phyloP scores from a whole-genome alignment of 2,888 invertebrate species.

The Athalia circularis region DNA sequence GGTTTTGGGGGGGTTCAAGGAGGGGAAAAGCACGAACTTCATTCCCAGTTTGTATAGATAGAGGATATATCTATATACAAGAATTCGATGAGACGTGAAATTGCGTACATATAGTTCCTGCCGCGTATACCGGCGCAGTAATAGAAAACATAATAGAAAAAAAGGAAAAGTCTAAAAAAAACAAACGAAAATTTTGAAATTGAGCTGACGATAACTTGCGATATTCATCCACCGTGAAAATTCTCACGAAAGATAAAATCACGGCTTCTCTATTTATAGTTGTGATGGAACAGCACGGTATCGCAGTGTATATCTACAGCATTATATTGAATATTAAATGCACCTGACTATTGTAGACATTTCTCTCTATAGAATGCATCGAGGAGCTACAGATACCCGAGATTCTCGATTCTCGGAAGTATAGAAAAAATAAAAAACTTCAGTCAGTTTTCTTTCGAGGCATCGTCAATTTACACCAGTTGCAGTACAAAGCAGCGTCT shows the following conservation, averaged over 20 bases:
- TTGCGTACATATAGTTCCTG: not conserved
- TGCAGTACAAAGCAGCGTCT: slow-evolving; percentile 22
- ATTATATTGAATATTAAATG: slow-evolving; percentile 14
- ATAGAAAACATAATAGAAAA: not conserved
- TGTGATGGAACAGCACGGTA: not conserved
- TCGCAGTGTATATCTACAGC: too few species aligned
- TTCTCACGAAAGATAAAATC: slow-evolving; percentile 1
- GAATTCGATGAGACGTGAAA: slow-evolving; percentile 18
- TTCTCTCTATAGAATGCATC: slow-evolving; percentile 1
- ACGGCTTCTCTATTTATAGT: not conserved
- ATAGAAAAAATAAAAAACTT: not conserved
- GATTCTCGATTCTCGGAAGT: slow-evolving; percentile 16
- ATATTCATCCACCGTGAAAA: not conserved
- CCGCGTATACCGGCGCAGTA: not conserved
- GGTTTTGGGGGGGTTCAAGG: not conserved
- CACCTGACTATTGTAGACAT: not conserved
- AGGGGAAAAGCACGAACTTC: not conserved
- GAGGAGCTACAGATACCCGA: not conserved
- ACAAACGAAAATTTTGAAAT: not conserved
- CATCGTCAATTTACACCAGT: slow-evolving; percentile 26
- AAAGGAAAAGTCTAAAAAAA: not conserved
- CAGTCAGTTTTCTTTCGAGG: slow-evolving; percentile 1
- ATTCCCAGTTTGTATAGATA: not conserved
- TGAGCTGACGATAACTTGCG: not conserved
- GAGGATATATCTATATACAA: not conserved